Evolutionary conservation across 2,113 vertebrate genomes (phyloP).

Genomic region (Brienomyrus longianalis): DNA sequence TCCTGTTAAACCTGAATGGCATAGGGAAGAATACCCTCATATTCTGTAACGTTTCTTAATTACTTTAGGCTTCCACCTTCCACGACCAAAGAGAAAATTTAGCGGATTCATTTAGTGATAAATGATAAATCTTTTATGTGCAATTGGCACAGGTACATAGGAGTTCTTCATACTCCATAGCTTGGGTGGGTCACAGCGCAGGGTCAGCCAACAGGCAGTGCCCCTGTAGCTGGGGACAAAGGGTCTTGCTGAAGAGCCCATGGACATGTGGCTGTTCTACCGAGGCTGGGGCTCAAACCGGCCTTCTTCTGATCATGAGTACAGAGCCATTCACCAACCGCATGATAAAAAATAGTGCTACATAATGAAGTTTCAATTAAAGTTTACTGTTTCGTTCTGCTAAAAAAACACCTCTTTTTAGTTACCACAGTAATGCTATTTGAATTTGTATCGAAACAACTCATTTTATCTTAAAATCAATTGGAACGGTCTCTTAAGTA

Average conservation of each 20-base stretch:
- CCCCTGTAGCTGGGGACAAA: background rate
- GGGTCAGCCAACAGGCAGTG: background rate
- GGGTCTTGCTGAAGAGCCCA: background rate
- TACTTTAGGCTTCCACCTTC: constrained; percentile 72
- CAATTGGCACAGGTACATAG: background rate
- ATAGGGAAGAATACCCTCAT: constrained; percentile 51
- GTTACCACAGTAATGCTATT: background rate
- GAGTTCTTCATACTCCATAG: background rate
- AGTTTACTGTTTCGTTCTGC: background rate
- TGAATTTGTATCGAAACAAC: background rate
- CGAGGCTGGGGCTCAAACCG: background rate
- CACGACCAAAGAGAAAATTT: constrained; percentile 33
- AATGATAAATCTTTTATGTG: background rate
- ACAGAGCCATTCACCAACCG: background rate
- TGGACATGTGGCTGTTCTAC: background rate
- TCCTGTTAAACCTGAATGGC: background rate
- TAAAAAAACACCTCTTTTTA: background rate
- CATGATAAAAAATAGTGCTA: background rate
- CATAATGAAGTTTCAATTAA: background rate
- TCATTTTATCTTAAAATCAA: background rate
- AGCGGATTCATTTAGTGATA: background rate
- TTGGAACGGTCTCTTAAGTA: background rate
- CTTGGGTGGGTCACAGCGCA: background rate
- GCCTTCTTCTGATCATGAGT: background rate
- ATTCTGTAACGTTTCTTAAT: constrained; percentile 64